These are phyloP conservation scores for Cisticola juncidis DNA, from an alignment of 2,113 vertebrate species.

Conservation along the genomic window DNA sequence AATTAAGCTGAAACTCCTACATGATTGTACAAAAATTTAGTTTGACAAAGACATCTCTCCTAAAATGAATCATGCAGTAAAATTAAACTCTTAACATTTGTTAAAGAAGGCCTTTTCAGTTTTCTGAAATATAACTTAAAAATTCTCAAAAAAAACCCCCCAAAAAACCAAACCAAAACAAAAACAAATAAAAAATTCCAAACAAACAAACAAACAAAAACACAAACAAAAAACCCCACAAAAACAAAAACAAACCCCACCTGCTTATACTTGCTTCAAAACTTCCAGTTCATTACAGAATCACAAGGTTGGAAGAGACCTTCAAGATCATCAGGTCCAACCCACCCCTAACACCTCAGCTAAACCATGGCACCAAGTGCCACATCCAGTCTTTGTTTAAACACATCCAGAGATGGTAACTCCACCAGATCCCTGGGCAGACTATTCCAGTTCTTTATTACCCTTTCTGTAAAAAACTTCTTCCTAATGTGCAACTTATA, in stretches of 20 bases:
- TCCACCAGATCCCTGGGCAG: neutral
- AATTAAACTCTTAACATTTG: neutral
- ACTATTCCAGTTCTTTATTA: neutral
- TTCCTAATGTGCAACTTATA: neutral
- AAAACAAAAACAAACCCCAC: neutral
- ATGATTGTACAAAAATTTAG: neutral
- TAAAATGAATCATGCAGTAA: neutral
- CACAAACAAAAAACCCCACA: too few species aligned
- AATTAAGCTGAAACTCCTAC: constrained; percentile 5
- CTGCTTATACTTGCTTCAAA: neutral
- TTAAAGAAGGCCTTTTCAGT: neutral
- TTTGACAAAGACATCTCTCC: neutral
- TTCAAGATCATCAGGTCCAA: neutral
- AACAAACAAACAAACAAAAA: neutral
- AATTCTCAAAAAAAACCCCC: neutral
- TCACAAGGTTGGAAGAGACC: neutral
- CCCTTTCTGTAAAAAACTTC: neutral
- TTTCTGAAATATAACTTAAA: neutral
- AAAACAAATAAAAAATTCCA: too few species aligned
- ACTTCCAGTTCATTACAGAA: neutral
- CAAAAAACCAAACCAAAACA: neutral
- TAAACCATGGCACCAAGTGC: neutral
- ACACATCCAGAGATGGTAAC: neutral
- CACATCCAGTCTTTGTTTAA: neutral
- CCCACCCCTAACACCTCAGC: neutral